Evolutionary conservation across 2,113 vertebrate species (phyloP).

Genomic region (Cisticola juncidis): DNA sequence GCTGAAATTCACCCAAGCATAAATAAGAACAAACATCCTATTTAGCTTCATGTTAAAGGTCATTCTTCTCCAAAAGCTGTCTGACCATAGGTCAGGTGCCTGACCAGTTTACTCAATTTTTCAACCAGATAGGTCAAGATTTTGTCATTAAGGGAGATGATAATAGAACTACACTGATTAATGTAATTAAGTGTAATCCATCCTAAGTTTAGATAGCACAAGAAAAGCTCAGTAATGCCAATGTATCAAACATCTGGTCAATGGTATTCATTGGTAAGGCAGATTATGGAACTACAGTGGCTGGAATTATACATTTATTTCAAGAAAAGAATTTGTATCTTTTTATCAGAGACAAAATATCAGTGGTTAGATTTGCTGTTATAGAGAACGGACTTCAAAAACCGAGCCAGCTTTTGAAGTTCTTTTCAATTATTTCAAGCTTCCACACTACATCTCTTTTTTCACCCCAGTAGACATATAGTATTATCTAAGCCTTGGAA

Average conservation of each 20-base stretch:
- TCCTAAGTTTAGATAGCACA: not conserved
- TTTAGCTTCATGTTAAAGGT: not conserved
- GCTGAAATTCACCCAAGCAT: not conserved
- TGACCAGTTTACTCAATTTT: not conserved
- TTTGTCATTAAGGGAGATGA: not conserved
- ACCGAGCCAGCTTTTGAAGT: not conserved
- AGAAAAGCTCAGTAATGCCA: not conserved
- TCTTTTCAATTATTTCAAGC: not conserved
- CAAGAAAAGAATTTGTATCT: not conserved
- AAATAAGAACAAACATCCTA: not conserved
- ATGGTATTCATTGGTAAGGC: not conserved
- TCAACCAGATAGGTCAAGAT: not conserved
- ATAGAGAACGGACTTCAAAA: not conserved
- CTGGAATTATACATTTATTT: not conserved
- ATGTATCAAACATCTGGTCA: not conserved
- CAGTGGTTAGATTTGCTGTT: not conserved
- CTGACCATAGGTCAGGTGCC: no score
- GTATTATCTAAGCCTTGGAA: not conserved
- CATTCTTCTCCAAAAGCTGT: not conserved
- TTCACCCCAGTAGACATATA: not conserved
- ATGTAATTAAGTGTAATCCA: conserved; percentile 18
- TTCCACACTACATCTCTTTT: not conserved
- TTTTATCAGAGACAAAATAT: not conserved
- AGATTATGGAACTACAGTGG: not conserved
- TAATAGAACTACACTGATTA: not conserved